Conservation (phyloP, 2,888 invertebrate genomes). For the Maniola hyperantus region DNA sequence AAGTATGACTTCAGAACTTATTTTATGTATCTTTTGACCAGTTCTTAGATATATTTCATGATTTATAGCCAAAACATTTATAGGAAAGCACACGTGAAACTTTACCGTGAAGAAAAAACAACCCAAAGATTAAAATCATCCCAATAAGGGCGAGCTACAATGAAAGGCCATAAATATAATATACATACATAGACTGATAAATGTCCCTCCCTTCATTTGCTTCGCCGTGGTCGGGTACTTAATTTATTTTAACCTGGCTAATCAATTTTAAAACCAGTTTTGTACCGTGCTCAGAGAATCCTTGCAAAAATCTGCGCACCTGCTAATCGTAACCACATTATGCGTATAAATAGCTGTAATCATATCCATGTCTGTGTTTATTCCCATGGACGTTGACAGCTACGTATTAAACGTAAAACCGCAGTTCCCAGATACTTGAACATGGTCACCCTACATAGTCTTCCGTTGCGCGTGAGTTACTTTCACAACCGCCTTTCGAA, state of each 20-base stretch:
- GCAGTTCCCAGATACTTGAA: constrained; percentile 44
- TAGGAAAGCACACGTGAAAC: too few relatives aligned
- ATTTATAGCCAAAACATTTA: too few relatives aligned
- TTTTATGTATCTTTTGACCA: too few relatives aligned
- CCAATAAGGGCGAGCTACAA: too few relatives aligned
- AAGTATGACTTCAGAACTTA: too few relatives aligned
- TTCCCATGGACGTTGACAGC: constrained; percentile 34
- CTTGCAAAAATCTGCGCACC: constrained; percentile 10
- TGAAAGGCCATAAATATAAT: too few relatives aligned
- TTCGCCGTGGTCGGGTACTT: too few relatives aligned
- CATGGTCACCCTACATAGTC: constrained; percentile 56
- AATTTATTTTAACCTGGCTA: not conserved
- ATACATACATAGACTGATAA: too few relatives aligned
- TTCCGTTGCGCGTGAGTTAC: constrained; percentile 55
- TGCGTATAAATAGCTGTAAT: not conserved
- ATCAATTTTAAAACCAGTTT: constrained; percentile 1
- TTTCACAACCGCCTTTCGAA: constrained; percentile 67
- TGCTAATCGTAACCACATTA: not conserved
- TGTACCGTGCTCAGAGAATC: not conserved
- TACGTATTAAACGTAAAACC: constrained; percentile 36
- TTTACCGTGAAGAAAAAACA: too few relatives aligned
- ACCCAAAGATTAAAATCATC: too few relatives aligned
- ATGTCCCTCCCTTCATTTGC: too few relatives aligned
- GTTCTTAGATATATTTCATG: too few relatives aligned
- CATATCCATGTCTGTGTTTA: constrained; percentile 12